Evolutionary conservation across 2,113 vertebrate species (phyloP).

Genomic region (Ondatra zibethicus): DNA sequence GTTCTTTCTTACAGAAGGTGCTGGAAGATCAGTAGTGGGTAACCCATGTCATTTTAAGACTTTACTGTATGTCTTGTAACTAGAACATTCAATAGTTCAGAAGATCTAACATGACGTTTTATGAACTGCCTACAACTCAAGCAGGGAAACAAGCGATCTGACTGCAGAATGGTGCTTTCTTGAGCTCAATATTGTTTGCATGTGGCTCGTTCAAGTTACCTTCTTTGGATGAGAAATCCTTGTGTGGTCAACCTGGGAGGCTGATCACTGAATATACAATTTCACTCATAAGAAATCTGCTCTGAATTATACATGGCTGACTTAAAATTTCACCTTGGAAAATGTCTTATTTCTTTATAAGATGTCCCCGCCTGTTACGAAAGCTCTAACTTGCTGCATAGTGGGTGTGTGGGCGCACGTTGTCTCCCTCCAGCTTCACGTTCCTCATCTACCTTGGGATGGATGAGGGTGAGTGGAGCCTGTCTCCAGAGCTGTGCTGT

Average conservation of each 20-base stretch:
- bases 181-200: background rate
- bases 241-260: conserved; percentile 20
- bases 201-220: background rate
- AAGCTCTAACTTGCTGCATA: background rate
- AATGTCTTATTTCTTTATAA: conserved; percentile 35
- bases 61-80: background rate
- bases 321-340: conserved; percentile 24
- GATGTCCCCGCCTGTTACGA: background rate
- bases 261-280: conserved; percentile 35
- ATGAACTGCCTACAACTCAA: background rate
- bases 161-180: background rate
- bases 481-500: background rate
- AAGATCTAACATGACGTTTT: background rate
- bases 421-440: background rate
- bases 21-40: background rate
- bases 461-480: background rate
- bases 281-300: conserved; percentile 55
- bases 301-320: conserved; percentile 39
- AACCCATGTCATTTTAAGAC: background rate
- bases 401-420: no score
- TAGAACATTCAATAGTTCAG: background rate
- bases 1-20: background rate
- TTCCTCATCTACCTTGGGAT: background rate
- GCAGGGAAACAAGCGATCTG: background rate
- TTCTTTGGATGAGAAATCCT: conserved; percentile 12